Base-by-base conservation (phyloP, 2,888 invertebrate species). In the Allolobophora icterica region DNA sequence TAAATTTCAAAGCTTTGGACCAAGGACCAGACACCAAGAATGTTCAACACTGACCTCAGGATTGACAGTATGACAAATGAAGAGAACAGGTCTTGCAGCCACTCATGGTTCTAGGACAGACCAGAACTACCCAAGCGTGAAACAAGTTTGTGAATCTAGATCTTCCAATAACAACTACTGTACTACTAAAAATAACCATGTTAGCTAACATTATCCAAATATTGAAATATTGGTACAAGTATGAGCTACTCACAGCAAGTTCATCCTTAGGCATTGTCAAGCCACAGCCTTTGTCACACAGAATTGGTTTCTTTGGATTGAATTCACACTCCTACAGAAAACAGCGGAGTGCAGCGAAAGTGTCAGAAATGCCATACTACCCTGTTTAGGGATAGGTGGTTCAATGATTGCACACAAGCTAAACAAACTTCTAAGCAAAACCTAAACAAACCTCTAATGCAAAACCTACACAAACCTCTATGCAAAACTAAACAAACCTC, bases 261-360 rank as follows among this genome's bases (percentile, higher is more conserved):
- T 98, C 98, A 96, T 99, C 98, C 96, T 98, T 99, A 21, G 99
- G 98, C 94, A 99, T 97, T 91, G 98, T 97, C 90, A 98, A 96
- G 38, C 98, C 98, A 94, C 99, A 99, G 35, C 99, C 99, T 93
- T 97, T 97, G 94, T 98, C 98, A 95, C 99, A 99, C 84, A 97
- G 97, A 94, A 98, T 97, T 33, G 98, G 98, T 94, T 98, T 96
- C 95, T 98, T 98, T 0, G 99, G 99, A 96, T 99, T 99, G 95
- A 97, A 97, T 96, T 97, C 97, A 96, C 99, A 99, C 95, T 98
- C 98, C 92, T 92, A 96, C 97, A 98, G 96, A 96, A 91, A 40
- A 38, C 21, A 35, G 34, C 2, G 2, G 33, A 84, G 84, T 11
- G 19, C 34, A 84, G 84, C 11, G n/a, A n/a, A n/a, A n/a, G n/a